phyloP scores from a whole-genome alignment of 2,113 vertebrate genomes.

The Monopterus albus region DNA sequence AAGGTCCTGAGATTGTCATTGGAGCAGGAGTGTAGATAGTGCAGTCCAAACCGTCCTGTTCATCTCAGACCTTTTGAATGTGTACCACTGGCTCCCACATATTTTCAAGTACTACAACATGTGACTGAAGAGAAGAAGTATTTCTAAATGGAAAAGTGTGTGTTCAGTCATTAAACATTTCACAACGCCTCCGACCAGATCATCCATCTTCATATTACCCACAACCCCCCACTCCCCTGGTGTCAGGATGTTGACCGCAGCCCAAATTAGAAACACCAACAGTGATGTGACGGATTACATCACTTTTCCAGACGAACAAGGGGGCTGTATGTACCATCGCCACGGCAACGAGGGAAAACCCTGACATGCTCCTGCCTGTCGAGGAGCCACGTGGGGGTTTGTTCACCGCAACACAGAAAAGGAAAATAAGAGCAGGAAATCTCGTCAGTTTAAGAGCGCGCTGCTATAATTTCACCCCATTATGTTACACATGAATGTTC shows the following conservation, averaged over 20 bases:
- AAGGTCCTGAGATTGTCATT: too few species aligned
- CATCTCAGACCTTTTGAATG: too few species aligned
- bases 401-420: neutral
- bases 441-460: constrained; percentile 7
- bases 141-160: too few species aligned
- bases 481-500: constrained; percentile 6
- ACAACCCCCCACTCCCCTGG: constrained; percentile 7
- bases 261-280: constrained; percentile 52
- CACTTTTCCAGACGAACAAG: constrained; percentile 69
- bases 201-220: constrained; percentile 15
- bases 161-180: neutral
- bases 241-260: constrained; percentile 30
- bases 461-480: constrained; percentile 21
- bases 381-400: neutral
- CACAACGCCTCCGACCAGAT: neutral
- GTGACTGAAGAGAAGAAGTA: too few species aligned
- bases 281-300: constrained; percentile 67
- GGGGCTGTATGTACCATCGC: constrained; percentile 76
- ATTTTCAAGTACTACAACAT: too few species aligned
- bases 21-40: too few species aligned
- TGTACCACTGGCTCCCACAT: too few species aligned
- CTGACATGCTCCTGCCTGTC: constrained; percentile 1
- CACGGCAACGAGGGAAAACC: constrained; percentile 64
- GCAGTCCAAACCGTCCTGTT: too few species aligned
- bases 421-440: constrained; percentile 46